These are phyloP conservation scores for Cyclura pinguis DNA, from an alignment of 2,797 vertebrate species.

Conservation along the genomic window DNA sequence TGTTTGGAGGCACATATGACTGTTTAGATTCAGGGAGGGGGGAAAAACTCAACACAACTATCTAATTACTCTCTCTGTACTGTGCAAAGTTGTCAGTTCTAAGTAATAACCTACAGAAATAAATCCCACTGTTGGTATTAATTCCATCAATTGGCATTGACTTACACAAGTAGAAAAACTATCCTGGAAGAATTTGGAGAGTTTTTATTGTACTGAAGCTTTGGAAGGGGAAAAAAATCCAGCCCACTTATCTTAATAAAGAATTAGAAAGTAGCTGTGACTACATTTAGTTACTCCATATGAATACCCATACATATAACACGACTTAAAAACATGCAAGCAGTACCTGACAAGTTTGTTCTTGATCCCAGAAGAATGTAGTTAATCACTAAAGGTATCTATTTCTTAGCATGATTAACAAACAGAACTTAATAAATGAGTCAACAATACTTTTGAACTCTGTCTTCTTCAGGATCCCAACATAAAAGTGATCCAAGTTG, in stretches of 20 bases:
- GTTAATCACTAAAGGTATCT: too few relatives aligned
- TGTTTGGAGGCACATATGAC: not conserved
- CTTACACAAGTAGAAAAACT: not conserved
- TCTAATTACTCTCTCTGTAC: not conserved
- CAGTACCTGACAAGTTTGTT: too few relatives aligned
- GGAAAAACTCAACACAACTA: too few relatives aligned
- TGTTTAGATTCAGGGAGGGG: not conserved
- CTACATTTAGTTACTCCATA: not conserved
- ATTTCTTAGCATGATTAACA: too few relatives aligned
- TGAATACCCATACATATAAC: not conserved
- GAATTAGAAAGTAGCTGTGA: not conserved
- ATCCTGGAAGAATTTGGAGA: not conserved
- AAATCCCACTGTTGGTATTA: not conserved
- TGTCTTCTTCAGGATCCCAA: too few relatives aligned
- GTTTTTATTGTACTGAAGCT: not conserved
- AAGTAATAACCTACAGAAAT: too few relatives aligned
- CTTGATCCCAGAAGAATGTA: too few relatives aligned
- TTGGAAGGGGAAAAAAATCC: not conserved
- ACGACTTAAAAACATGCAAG: too few relatives aligned
- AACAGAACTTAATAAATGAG: not conserved
- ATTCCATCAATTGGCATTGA: not conserved
- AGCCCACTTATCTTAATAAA: not conserved
- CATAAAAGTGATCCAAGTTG: too few relatives aligned
- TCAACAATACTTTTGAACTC: not conserved
- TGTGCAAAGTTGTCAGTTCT: not conserved